A percentile compares a stretch with the other conserved stretches of the same genome.
Conservation (phyloP, 2,113 vertebrate genomes). For the Engraulis encrasicolus region DNA sequence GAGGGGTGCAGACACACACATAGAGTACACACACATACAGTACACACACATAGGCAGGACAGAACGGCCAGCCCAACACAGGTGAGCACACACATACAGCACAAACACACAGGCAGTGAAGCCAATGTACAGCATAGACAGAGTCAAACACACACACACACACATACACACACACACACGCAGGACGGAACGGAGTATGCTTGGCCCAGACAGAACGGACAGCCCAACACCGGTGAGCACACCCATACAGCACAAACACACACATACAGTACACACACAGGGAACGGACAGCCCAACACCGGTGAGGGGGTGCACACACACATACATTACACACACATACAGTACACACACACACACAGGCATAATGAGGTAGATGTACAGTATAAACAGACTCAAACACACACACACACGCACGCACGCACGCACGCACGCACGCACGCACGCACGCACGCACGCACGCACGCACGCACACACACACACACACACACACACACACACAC, state of each 20-base stretch:
- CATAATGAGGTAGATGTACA: neutral
- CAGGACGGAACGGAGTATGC: slow-evolving; percentile 82
- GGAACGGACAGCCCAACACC: too few relatives aligned
- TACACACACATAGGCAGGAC: neutral
- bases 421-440: neutral
- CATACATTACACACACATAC: slow-evolving; percentile 18
- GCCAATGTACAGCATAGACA: too few relatives aligned
- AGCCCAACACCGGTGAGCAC: slow-evolving; percentile 83
- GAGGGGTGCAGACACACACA: neutral
- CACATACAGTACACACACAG: neutral
- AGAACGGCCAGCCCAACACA: too few relatives aligned
- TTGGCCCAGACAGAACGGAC: slow-evolving; percentile 79
- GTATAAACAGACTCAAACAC: neutral
- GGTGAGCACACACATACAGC: neutral
- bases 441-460: neutral
- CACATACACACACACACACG: neutral
- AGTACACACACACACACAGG: too few relatives aligned
- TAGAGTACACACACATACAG: neutral
- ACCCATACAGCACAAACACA: neutral
- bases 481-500: neutral
- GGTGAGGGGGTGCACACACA: too few relatives aligned
- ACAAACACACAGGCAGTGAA: slow-evolving; percentile 23
- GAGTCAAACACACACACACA: too few relatives aligned
- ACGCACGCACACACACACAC: neutral
- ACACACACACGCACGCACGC: neutral